Evolutionary conservation across 2,113 vertebrate species (phyloP).

Genomic region (Salvelinus fontinalis): DNA sequence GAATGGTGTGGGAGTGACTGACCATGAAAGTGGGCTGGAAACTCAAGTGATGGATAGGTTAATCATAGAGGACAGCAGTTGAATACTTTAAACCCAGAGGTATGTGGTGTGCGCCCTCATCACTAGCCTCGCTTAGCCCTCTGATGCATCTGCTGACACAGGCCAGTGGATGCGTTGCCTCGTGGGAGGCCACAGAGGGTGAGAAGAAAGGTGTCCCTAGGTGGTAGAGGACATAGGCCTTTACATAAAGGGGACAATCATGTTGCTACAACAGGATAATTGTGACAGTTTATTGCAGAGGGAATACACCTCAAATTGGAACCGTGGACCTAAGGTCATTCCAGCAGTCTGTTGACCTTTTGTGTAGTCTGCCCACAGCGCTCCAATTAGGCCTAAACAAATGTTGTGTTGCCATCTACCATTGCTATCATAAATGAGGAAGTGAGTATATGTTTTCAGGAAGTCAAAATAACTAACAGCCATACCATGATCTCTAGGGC

Average conservation of each 20-base stretch:
- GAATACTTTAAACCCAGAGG: conserved; percentile 35
- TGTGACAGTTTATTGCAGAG: conserved; percentile 54
- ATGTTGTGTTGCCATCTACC: conserved; percentile 20
- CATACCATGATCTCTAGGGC: too few species aligned
- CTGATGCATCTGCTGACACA: conserved; percentile 13
- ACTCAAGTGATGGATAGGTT: conserved; percentile 30
- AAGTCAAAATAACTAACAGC: not conserved
- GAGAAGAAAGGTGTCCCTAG: conserved; percentile 10
- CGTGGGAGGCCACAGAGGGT: conserved; percentile 14
- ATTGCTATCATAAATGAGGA: not conserved
- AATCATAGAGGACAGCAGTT: conserved; percentile 29
- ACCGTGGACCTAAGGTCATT: conserved; percentile 41
- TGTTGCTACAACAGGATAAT: conserved; percentile 24
- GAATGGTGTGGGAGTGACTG: conserved; percentile 14
- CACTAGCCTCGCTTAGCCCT: conserved; percentile 11
- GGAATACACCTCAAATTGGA: conserved; percentile 53
- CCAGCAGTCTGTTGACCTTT: conserved; percentile 58
- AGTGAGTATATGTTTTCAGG: not conserved
- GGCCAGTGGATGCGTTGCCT: conserved; percentile 2
- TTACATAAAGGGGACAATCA: conserved; percentile 32
- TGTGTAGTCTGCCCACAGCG: conserved; percentile 31
- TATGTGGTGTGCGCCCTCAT: conserved; percentile 14
- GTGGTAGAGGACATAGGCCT: conserved; percentile 31
- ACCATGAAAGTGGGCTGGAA: conserved; percentile 7
- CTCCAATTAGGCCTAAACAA: conserved; percentile 21